phyloP scores from a whole-genome alignment of 2,113 vertebrate genomes.

The Oreochromis niloticus region DNA sequence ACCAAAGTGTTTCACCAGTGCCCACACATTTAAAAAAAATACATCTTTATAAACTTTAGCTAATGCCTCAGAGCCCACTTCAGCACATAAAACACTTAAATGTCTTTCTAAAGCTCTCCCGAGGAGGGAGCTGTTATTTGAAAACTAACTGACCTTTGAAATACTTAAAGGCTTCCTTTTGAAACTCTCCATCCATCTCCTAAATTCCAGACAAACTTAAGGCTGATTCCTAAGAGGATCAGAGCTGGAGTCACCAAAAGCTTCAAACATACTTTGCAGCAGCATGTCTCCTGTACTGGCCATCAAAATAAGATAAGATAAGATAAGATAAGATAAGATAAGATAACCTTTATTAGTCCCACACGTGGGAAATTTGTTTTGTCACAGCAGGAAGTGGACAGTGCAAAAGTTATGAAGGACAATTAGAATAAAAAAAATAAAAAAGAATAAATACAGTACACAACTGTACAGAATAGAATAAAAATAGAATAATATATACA shows the following conservation, averaged over 20 bases:
- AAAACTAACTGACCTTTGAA: slow-evolving; percentile 50
- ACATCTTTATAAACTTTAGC: neutral
- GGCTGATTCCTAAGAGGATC: slow-evolving; percentile 47
- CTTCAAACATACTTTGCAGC: slow-evolving; percentile 3
- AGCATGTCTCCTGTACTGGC: slow-evolving; percentile 5
- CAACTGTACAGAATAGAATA: no score
- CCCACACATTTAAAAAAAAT: neutral
- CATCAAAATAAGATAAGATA: neutral
- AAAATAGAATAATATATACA: no score
- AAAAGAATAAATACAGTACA: no score
- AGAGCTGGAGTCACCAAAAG: slow-evolving; percentile 5
- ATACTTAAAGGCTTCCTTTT: slow-evolving; percentile 26
- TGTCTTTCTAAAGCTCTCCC: slow-evolving; percentile 11
- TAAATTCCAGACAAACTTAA: slow-evolving; percentile 35
- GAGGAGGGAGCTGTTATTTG: slow-evolving; percentile 5
- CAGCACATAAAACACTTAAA: slow-evolving; percentile 13
- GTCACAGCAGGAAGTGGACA: no score
- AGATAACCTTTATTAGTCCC: no score
- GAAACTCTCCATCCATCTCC: slow-evolving; percentile 12
- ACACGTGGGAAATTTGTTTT: no score
- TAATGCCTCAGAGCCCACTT: neutral
- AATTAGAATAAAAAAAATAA: no score
- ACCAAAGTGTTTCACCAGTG: neutral
- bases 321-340: no score
- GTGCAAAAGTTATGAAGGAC: no score